Percentiles rank a stretch among this genome's conserved stretches.
These are phyloP conservation scores for Scaptomyza tumidula DNA, from an alignment of 2,888 invertebrate genomes.

Conservation along the genomic window DNA sequence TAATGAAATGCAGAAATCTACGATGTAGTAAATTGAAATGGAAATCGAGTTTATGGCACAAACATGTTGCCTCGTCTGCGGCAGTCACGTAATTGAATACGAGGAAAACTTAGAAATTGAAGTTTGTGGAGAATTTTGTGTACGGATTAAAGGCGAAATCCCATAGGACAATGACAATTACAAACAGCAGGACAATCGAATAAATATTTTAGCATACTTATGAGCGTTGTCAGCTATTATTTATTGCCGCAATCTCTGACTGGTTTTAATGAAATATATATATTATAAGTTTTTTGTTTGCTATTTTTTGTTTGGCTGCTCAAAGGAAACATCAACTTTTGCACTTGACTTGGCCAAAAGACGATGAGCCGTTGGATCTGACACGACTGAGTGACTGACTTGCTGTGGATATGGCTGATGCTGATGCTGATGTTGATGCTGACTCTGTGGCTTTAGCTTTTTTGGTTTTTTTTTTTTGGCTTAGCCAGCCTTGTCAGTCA, in stretches of 20 bases:
- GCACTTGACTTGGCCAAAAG: constrained; percentile 53
- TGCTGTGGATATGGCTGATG: constrained; percentile 20
- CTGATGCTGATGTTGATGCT: constrained; percentile 3
- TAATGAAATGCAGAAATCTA: constrained; percentile 53
- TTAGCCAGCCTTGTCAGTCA: constrained; percentile 70
- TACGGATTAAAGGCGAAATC: constrained; percentile 5
- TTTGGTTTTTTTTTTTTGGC: constrained; percentile 15
- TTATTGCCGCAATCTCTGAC: constrained; percentile 42
- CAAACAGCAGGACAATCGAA: background rate
- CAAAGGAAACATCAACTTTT: constrained; percentile 49
- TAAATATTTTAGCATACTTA: constrained; percentile 51
- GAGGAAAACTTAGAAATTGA: constrained; percentile 47
- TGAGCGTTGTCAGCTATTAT: constrained; percentile 38
- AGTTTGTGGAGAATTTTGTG: constrained; percentile 13
- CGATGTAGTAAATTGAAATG: constrained; percentile 56
- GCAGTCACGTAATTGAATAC: constrained; percentile 73
- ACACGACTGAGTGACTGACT: constrained; percentile 1
- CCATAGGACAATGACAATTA: constrained; percentile 38
- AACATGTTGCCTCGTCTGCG: constrained; percentile 31
- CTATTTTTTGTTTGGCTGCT: constrained; percentile 9
- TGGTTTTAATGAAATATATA: constrained; percentile 47
- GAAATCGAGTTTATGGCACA: constrained; percentile 45
- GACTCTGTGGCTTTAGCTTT: constrained; percentile 16
- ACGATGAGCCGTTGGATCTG: constrained; percentile 17
- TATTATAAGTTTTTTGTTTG: background rate